Evolutionary conservation across 2,888 invertebrate species (phyloP), one percentile per base, ranked within the genome.

Genomic region (Capitulum mitella): DNA sequence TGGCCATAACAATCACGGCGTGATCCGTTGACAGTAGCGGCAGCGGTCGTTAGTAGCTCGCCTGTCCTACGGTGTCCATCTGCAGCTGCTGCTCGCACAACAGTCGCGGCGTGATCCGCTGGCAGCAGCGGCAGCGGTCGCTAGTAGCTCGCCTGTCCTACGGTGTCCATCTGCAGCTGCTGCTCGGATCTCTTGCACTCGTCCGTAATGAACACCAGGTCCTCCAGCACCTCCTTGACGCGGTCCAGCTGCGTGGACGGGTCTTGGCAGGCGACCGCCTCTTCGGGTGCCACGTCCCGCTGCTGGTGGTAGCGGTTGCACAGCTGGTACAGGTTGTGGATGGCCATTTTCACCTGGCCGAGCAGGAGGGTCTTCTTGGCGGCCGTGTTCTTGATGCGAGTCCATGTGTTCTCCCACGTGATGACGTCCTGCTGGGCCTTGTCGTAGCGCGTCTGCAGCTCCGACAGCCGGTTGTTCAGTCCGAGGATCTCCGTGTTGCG

Each of bases 311-410:
- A 75, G 26, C 75, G 75, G 46, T 43, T 75, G 75, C 75, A 75
- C 75, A 75, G 75, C 75, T 75, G 43, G 75, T 75, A 75, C 22
- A 75, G 43, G 46, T 75, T 75, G 75, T 75, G 46, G 43, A 75
- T 75, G 29, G 75, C 43, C 75, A 75, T 43, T 29, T 94, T 93
- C 82, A 95, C 91, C 80, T 94, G 90, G 82, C 95, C 89, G 79
- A 91, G 90, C 82, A 94, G 90, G 88, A 94, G 93, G 90, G 94
- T 93, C 87, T 92, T 92, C 32, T 75, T 46, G 29, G 75, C 46
- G n/a, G 75, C 75, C 29, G 75, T 75, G 75, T 75, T 75, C 46
- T 75, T 43, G 75, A 75, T 75, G 43, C 75, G 43, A 3, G 46
- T 75, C 75, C 75, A 75, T 0, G 75, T 46, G 43, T 46, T 75